Percentiles rank a stretch among this genome's conserved stretches.
These are phyloP conservation scores for Bagarius yarrelli DNA, from an alignment of 2,113 vertebrate genomes.

Conservation along the genomic window DNA sequence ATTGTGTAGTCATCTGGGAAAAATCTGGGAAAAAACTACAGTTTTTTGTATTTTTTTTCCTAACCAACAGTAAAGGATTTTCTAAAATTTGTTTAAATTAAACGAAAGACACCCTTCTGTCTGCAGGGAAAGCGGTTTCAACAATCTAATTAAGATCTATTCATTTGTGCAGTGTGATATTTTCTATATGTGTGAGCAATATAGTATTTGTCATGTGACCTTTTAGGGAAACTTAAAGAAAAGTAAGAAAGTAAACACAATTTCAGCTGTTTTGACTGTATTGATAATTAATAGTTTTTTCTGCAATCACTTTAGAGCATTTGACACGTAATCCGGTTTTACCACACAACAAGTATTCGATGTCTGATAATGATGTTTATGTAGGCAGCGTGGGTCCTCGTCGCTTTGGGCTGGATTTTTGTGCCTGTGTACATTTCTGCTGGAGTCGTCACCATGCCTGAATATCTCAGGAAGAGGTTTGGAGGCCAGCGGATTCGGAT, in stretches of 20 bases:
- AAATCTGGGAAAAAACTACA: not conserved
- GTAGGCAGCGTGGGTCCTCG: slow-evolving; percentile 51
- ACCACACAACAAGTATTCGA: not conserved
- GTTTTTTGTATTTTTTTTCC: not conserved
- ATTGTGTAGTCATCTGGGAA: not conserved
- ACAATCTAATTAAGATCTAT: not conserved
- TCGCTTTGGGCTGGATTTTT: slow-evolving; percentile 83
- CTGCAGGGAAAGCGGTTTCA: not conserved
- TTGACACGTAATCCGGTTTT: not conserved
- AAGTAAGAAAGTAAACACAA: not conserved
- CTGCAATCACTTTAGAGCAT: not conserved
- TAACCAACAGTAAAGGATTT: not conserved
- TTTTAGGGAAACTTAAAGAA: not conserved
- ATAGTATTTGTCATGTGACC: not conserved
- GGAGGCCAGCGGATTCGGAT: slow-evolving; percentile 86
- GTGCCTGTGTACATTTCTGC: slow-evolving; percentile 86
- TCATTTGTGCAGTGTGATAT: too few relatives aligned
- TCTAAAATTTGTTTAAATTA: not conserved
- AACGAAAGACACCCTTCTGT: not conserved
- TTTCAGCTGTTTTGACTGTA: not conserved
- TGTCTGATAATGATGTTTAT: not conserved
- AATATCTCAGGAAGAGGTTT: slow-evolving; percentile 85
- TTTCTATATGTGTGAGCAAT: not conserved
- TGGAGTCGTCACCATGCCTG: slow-evolving; percentile 87
- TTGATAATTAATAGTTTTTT: not conserved